Percentiles rank a stretch among this genome's conserved stretches.
phyloP scores from a whole-genome alignment of 2,113 vertebrate genomes.

The Albula goreensis region DNA sequence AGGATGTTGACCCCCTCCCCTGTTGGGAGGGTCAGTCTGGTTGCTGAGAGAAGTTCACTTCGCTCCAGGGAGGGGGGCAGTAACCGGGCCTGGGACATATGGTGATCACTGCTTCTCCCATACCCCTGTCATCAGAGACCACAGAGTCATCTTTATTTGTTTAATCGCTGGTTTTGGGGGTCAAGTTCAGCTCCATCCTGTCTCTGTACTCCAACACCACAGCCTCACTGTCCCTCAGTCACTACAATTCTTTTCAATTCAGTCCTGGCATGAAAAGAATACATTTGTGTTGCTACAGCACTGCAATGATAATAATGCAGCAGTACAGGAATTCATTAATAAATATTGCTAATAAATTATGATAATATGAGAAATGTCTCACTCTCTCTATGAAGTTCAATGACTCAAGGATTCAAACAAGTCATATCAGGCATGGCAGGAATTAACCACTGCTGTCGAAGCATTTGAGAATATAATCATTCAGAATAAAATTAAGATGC shows the following conservation, averaged over 20 bases:
- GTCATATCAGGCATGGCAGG: too few species aligned
- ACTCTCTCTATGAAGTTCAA: too few species aligned
- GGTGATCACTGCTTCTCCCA: slow-evolving; percentile 36
- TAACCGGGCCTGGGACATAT: slow-evolving; percentile 43
- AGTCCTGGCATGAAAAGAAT: neutral
- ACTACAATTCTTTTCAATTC: too few species aligned
- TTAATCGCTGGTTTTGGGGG: slow-evolving; percentile 27
- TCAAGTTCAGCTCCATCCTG: slow-evolving; percentile 36
- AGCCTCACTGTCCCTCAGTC: neutral
- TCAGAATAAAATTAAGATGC: too few species aligned
- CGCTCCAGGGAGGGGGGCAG: slow-evolving; percentile 14
- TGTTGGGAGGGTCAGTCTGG: slow-evolving; percentile 43
- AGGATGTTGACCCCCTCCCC: slow-evolving; percentile 23
- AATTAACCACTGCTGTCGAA: too few species aligned
- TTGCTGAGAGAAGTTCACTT: slow-evolving; percentile 27
- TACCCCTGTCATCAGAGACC: slow-evolving; percentile 37
- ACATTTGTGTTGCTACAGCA: neutral
- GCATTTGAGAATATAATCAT: too few species aligned
- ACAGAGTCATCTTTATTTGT: slow-evolving; percentile 1
- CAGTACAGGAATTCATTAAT: neutral
- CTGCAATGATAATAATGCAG: neutral
- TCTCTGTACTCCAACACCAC: neutral
- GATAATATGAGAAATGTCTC: too few species aligned
- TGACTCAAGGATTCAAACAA: too few species aligned
- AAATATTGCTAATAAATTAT: too few species aligned